Evolutionary conservation across 2,888 invertebrate species (phyloP).

Genomic region (Bruchidius siliquastri): DNA sequence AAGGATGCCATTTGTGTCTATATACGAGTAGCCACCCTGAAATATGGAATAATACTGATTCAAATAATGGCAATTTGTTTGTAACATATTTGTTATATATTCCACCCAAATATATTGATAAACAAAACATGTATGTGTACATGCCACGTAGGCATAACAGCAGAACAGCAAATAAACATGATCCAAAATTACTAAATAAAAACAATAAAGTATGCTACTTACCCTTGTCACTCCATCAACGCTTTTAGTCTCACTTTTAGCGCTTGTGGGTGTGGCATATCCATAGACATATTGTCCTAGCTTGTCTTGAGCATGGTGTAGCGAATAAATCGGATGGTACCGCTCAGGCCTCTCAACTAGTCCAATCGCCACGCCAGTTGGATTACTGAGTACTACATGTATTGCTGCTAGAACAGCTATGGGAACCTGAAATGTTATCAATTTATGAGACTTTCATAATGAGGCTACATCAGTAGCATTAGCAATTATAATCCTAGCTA

Average conservation of each 20-base stretch:
- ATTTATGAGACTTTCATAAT: no score
- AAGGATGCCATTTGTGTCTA: slow-evolving; percentile 60
- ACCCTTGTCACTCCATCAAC: slow-evolving; percentile 55
- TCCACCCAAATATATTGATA: no score
- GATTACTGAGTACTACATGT: slow-evolving; percentile 8
- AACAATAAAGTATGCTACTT: background rate
- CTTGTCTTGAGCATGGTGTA: slow-evolving; percentile 55
- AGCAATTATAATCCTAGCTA: no score
- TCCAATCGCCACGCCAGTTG: slow-evolving; percentile 45
- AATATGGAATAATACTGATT: background rate
- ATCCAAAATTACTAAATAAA: no score
- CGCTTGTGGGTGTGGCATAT: slow-evolving; percentile 61
- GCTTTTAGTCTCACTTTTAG: slow-evolving; percentile 59
- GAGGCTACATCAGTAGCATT: no score
- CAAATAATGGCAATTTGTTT: no score
- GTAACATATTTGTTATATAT: no score
- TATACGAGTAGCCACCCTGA: slow-evolving; percentile 63
- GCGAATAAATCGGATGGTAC: slow-evolving; percentile 42
- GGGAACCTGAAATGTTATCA: slow-evolving; percentile 9
- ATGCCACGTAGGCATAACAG: no score
- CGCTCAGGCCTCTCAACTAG: slow-evolving; percentile 16
- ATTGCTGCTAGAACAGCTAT: slow-evolving; percentile 7
- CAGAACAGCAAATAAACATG: no score
- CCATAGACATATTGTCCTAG: slow-evolving; percentile 58
- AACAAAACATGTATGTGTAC: no score